Evolutionary conservation across 2,113 vertebrate genomes (phyloP).

Genomic region (Mohoua ochrocephala): DNA sequence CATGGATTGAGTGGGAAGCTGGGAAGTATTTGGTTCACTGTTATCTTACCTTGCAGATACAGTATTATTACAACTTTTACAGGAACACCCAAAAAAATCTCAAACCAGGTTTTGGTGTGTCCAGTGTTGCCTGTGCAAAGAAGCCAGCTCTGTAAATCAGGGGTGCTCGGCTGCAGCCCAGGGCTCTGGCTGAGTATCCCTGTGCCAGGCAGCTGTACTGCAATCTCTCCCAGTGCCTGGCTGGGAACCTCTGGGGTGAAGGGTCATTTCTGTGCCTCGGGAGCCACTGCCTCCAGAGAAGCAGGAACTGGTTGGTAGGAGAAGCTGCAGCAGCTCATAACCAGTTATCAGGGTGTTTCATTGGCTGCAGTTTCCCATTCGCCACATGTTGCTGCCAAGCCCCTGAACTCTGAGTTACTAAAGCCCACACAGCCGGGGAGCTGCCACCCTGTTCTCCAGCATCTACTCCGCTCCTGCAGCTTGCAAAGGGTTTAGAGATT

Average conservation of each 20-base stretch:
- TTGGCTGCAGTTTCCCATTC: background rate
- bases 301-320: background rate
- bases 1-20: background rate
- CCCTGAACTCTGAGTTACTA: background rate
- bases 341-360: background rate
- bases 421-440: accelerated
- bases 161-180: background rate
- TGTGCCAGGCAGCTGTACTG: accelerated
- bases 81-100: background rate
- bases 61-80: background rate
- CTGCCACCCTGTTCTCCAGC: background rate
- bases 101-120: background rate
- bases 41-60: background rate
- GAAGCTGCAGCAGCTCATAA: background rate
- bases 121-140: background rate
- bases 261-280: accelerated
- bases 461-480: background rate
- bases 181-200: background rate
- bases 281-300: background rate
- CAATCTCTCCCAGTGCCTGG: background rate
- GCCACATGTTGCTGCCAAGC: background rate
- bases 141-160: background rate
- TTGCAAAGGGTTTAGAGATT: background rate
- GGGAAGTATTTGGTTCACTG: background rate
- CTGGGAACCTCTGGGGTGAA: background rate